These are phyloP conservation scores for Otis tarda DNA, from an alignment of 2,113 vertebrate species.

Conservation along the genomic window DNA sequence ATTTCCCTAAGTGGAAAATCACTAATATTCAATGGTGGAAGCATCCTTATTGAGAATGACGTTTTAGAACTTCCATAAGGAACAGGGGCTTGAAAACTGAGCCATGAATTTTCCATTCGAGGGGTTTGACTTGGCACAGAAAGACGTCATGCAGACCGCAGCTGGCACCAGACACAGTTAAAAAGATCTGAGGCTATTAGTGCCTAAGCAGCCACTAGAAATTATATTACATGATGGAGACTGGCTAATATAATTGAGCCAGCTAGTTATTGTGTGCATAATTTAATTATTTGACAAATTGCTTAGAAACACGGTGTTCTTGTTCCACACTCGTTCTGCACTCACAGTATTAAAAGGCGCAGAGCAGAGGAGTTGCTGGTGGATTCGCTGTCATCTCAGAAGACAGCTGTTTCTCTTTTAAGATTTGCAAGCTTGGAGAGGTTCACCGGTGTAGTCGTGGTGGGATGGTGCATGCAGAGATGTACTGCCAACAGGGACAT, in stretches of 20 bases:
- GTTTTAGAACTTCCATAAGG: constrained; percentile 28
- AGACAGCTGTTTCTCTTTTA: neutral
- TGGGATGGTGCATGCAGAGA: neutral
- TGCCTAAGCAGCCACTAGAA: constrained; percentile 67
- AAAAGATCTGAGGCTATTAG: constrained; percentile 69
- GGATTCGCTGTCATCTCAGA: neutral
- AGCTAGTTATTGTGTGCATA: constrained; percentile 64
- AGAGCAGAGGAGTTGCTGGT: constrained; percentile 24
- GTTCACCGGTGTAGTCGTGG: neutral
- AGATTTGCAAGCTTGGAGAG: neutral
- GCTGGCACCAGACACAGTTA: constrained; percentile 59
- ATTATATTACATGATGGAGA: constrained; percentile 69
- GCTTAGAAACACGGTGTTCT: constrained; percentile 55
- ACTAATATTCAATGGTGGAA: neutral
- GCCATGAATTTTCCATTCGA: constrained; percentile 49
- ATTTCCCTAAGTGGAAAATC: neutral
- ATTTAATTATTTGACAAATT: constrained; percentile 75
- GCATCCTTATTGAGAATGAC: neutral
- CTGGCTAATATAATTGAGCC: constrained; percentile 67
- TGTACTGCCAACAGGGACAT: fast-evolving
- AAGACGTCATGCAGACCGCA: constrained; percentile 21
- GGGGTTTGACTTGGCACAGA: constrained; percentile 52
- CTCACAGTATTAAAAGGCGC: neutral
- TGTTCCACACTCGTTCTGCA: neutral
- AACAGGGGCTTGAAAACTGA: neutral